These are phyloP conservation scores for Sebastes fasciatus DNA, from an alignment of 2,113 vertebrate species.

Conservation along the genomic window DNA sequence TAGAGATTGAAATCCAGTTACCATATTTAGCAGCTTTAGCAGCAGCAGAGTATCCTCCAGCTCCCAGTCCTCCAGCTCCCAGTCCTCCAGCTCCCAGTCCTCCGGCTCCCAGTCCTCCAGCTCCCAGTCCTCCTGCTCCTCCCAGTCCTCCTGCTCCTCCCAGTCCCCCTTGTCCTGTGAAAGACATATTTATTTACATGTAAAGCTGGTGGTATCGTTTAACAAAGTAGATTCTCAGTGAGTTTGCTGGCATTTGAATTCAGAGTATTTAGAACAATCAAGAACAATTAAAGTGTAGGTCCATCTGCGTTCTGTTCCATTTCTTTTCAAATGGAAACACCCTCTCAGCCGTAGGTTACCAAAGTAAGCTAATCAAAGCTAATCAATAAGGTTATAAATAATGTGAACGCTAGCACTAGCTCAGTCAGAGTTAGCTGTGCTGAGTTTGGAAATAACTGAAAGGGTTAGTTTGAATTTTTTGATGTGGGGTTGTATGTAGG, in stretches of 20 bases:
- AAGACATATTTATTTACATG: conserved; percentile 3
- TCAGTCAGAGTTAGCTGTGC: no score
- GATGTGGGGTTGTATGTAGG: no score
- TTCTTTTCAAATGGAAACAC: no score
- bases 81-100: conserved; percentile 16
- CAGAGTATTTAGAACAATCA: background rate
- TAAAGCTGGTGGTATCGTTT: background rate
- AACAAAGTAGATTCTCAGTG: background rate
- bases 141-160: conserved; percentile 25
- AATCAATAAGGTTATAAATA: no score
- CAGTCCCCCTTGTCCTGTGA: conserved; percentile 8
- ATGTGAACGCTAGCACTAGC: no score
- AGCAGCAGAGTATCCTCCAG: conserved; percentile 54
- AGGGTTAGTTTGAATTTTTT: no score
- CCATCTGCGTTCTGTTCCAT: no score
- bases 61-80: conserved; percentile 29
- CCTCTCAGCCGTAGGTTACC: no score
- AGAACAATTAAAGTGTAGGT: background rate
- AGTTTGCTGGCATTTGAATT: background rate
- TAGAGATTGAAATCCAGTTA: conserved; percentile 15
- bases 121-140: conserved; percentile 25
- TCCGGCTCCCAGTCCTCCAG: conserved; percentile 15
- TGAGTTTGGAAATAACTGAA: no score
- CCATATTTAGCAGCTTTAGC: conserved; percentile 77
- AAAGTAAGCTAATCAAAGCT: no score